Percentiles rank a stretch among this genome's conserved stretches.
These are phyloP conservation scores for Chanos chanos DNA, from an alignment of 2,797 vertebrate species.

Conservation along the genomic window DNA sequence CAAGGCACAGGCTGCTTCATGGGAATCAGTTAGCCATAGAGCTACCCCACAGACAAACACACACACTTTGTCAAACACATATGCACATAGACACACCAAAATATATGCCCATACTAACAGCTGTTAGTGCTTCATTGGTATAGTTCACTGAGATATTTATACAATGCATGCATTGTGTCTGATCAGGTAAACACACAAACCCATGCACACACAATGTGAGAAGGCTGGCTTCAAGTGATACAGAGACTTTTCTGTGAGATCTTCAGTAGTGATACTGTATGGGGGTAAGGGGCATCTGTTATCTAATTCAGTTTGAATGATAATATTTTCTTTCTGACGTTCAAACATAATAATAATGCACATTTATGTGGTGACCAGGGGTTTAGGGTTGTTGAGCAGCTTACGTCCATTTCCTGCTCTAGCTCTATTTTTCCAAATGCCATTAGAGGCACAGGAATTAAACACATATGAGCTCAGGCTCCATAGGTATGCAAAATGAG, in stretches of 20 bases:
- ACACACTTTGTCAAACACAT: background rate
- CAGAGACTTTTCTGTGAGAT: too few species aligned
- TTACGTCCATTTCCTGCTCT: conserved; percentile 45
- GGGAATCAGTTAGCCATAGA: background rate
- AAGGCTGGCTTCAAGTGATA: too few species aligned
- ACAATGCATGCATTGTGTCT: too few species aligned
- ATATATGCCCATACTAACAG: too few species aligned
- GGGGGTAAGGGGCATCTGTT: too few species aligned
- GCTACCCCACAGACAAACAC: conserved; percentile 7
- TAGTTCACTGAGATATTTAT: too few species aligned
- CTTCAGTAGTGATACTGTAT: too few species aligned
- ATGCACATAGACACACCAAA: too few species aligned
- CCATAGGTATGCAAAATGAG: conserved; percentile 6
- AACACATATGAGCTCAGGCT: conserved; percentile 18
- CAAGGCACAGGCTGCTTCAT: conserved; percentile 1
- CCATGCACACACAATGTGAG: background rate
- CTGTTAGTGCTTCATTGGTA: too few species aligned
- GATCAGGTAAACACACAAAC: background rate
- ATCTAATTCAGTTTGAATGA: too few species aligned
- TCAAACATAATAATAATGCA: too few species aligned
- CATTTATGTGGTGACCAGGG: background rate
- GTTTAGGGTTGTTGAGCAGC: conserved; percentile 19
- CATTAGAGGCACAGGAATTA: conserved; percentile 21
- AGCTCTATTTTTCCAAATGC: conserved; percentile 54
- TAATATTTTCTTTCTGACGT: too few species aligned